phyloP scores from a whole-genome alignment of 2,113 vertebrate species.

The Copsychus sechellarum region DNA sequence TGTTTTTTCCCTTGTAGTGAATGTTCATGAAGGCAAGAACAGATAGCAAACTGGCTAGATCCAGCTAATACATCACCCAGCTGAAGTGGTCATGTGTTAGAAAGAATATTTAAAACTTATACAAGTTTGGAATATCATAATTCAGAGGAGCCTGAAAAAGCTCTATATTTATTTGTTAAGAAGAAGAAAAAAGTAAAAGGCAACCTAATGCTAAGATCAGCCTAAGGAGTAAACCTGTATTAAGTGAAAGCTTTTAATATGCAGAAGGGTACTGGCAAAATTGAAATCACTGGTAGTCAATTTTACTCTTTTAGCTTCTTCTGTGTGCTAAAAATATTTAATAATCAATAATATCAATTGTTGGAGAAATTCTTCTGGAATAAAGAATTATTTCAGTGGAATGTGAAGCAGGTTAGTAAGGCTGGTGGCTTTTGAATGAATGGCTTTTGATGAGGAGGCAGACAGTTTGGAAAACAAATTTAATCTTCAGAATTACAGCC shows the following conservation, averaged over 20 bases:
- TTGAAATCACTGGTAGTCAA: not conserved
- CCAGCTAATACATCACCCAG: not conserved
- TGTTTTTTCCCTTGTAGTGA: not conserved
- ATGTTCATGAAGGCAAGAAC: not conserved
- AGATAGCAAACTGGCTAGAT: not conserved
- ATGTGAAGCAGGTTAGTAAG: conserved; percentile 80
- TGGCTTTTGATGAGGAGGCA: not conserved
- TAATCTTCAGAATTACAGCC: not conserved
- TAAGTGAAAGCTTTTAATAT: not conserved
- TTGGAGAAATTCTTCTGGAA: conserved; percentile 78
- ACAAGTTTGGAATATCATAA: not conserved
- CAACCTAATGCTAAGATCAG: not conserved
- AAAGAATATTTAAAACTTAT: not conserved
- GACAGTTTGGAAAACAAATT: not conserved
- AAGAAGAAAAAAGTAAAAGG: not conserved
- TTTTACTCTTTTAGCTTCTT: not conserved
- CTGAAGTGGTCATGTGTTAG: not conserved
- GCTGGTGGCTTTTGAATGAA: not conserved
- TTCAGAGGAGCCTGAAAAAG: not conserved
- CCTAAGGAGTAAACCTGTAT: not conserved
- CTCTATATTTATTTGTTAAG: not conserved
- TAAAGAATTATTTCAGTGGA: conserved; percentile 67
- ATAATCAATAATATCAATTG: not conserved
- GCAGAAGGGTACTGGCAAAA: not conserved
- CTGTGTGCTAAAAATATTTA: not conserved